phyloP scores from a whole-genome alignment of 35 echinoderm and acorn worm species.

The Lytechinus variegatus region DNA sequence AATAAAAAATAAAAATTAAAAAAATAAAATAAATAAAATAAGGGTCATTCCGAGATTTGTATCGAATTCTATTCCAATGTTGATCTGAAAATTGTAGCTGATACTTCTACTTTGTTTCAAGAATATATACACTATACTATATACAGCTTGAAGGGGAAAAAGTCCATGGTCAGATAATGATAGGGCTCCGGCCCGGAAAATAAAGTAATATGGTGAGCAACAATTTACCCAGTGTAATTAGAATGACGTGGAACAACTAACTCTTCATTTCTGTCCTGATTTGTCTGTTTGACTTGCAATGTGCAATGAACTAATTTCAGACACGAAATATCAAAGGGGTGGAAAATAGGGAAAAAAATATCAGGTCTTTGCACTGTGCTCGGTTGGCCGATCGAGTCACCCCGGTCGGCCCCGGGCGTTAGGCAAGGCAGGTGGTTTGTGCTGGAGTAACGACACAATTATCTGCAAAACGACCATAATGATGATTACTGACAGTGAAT shows the following conservation, averaged over 20 bases:
- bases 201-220: no score
- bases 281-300: neutral
- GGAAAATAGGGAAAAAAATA: neutral
- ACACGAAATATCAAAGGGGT: neutral
- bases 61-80: no score
- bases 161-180: no score
- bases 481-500: slow-evolving; percentile 44
- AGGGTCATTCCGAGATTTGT: no score
- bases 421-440: slow-evolving; percentile 44
- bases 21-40: no score
- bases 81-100: no score
- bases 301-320: neutral
- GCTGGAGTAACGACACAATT: slow-evolving; percentile 43
- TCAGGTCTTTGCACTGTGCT: slow-evolving; percentile 35
- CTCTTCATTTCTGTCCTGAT: neutral
- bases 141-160: no score
- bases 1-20: no score
- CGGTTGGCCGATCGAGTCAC: neutral
- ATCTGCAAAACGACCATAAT: slow-evolving; percentile 57
- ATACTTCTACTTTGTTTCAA: no score
- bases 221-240: neutral
- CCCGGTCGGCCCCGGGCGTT: neutral
- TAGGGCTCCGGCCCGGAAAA: no score
- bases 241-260: neutral
- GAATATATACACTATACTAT: no score